Conservation (phyloP, 2,888 invertebrate genomes). For the Ophion ventricosus region DNA sequence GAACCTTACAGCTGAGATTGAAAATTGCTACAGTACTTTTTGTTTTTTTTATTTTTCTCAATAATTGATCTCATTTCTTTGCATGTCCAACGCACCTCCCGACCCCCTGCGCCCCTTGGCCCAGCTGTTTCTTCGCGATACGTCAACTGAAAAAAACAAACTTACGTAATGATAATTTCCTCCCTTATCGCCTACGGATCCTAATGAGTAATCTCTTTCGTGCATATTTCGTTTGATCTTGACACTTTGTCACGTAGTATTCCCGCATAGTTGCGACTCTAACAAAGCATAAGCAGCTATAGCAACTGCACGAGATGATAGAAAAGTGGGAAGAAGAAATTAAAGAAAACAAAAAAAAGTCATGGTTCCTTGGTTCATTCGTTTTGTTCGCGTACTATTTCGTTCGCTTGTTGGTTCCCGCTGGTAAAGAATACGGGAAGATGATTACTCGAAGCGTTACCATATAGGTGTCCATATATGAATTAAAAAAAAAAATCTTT, state of each 20-base stretch:
- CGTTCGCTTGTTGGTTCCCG: constrained; percentile 13
- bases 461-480: constrained; percentile 4
- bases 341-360: constrained; percentile 75
- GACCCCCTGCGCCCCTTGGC: background rate
- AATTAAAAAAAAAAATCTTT: background rate
- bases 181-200: background rate
- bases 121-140: background rate
- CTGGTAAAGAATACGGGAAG: background rate
- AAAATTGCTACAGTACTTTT: constrained; percentile 59
- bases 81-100: background rate
- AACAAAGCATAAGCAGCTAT: constrained; percentile 75
- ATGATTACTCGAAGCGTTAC: background rate
- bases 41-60: constrained; percentile 32
- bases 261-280: constrained; percentile 35
- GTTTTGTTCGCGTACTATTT: constrained; percentile 29
- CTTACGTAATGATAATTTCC: background rate
- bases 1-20: constrained; percentile 60
- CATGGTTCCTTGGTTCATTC: constrained; percentile 69
- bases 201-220: background rate
- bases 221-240: background rate
- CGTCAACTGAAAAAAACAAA: background rate
- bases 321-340: background rate
- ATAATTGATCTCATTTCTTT: constrained; percentile 62
- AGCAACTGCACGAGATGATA: constrained; percentile 64
- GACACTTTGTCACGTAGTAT: background rate